phyloP scores from a whole-genome alignment of 64 coral and sea anemone genomes.

The Actinia tenebrosa region DNA sequence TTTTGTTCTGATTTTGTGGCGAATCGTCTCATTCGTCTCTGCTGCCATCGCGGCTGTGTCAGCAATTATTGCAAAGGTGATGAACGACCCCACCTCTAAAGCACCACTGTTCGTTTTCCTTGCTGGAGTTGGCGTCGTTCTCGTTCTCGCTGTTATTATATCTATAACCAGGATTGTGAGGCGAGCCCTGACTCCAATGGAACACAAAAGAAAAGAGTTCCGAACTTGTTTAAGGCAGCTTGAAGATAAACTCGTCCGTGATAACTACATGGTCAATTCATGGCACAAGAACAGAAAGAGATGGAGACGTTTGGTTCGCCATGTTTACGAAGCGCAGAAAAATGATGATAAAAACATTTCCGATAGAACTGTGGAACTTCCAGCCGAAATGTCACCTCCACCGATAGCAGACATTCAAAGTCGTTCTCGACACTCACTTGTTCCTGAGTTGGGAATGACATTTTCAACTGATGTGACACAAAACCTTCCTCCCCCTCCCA shows the following conservation, averaged over 20 bases:
- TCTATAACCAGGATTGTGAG: slow-evolving; percentile 48
- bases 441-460: not conserved
- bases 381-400: slow-evolving; percentile 19
- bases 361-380: not conserved
- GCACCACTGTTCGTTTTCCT: slow-evolving; percentile 69
- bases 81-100: slow-evolving; percentile 50
- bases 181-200: slow-evolving; percentile 53
- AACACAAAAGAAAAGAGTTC: slow-evolving; percentile 71
- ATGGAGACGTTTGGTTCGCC: slow-evolving; percentile 77
- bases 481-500: slow-evolving; percentile 63
- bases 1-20: slow-evolving; percentile 66
- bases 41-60: slow-evolving; percentile 30
- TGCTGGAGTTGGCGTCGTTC: slow-evolving; percentile 20
- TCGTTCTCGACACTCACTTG: not conserved
- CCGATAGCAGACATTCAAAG: not conserved
- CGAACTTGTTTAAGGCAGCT: slow-evolving; percentile 46
- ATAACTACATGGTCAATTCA: slow-evolving; percentile 81
- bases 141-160: slow-evolving; percentile 49
- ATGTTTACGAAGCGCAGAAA: slow-evolving; percentile 84
- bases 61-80: slow-evolving; percentile 51
- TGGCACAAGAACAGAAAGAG: slow-evolving; percentile 73
- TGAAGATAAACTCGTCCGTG: slow-evolving; percentile 59
- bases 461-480: not conserved
- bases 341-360: slow-evolving; percentile 3
- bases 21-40: slow-evolving; percentile 59